Evolutionary conservation across 2,888 invertebrate genomes (phyloP).

Genomic region (Pandemis cinnamomeana): DNA sequence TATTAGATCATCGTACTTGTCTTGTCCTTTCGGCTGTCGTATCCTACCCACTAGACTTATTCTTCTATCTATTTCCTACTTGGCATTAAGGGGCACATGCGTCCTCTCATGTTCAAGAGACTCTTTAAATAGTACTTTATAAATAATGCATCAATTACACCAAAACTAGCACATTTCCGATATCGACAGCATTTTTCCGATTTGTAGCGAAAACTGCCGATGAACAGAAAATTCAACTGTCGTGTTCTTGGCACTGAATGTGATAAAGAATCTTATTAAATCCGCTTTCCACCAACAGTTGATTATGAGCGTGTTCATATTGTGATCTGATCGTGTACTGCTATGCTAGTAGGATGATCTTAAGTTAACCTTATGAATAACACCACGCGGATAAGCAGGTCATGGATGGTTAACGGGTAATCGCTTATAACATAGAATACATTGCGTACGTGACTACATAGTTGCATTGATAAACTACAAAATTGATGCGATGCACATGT

Average conservation of each 20-base stretch:
- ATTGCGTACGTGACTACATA: conserved; percentile 48
- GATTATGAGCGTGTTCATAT: conserved; percentile 12
- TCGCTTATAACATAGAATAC: conserved; percentile 47
- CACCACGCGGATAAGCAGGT: conserved; percentile 58
- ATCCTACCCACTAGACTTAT: neutral
- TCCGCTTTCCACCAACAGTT: neutral
- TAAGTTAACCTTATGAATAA: conserved; percentile 30
- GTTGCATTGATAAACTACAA: conserved; percentile 49
- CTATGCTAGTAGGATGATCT: neutral
- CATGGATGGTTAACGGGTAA: conserved; percentile 61
- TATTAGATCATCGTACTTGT: neutral
- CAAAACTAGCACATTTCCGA: neutral
- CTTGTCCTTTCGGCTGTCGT: neutral
- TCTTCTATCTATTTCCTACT: neutral
- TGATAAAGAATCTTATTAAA: neutral
- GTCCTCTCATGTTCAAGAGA: neutral
- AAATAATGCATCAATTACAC: neutral
- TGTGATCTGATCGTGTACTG: conserved; percentile 16
- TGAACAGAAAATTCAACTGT: no score
- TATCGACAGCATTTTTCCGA: no score
- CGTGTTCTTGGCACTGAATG: no score
- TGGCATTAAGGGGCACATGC: neutral
- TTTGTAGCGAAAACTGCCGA: no score
- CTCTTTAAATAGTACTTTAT: neutral
- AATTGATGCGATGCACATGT: conserved; percentile 34